A percentile compares a stretch with the other conserved stretches of the same genome.
These are phyloP conservation scores for Condylura cristata DNA, from an alignment of 2,113 vertebrate species.

Conservation along the genomic window DNA sequence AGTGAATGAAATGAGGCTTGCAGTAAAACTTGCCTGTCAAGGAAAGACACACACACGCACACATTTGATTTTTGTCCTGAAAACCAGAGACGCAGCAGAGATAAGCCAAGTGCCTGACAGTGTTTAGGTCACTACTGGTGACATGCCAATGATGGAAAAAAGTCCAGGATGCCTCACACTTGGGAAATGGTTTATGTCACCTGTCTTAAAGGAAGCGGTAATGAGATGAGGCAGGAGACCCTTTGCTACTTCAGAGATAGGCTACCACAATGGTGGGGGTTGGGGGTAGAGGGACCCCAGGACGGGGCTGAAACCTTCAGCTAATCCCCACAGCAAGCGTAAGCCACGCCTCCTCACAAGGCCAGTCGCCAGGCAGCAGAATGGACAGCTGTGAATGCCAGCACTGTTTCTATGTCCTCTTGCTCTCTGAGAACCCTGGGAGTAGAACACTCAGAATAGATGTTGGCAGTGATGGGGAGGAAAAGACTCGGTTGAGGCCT, in stretches of 20 bases:
- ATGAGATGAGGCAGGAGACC: background rate
- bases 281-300: accelerated
- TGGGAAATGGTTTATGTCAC: background rate
- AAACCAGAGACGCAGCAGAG: background rate
- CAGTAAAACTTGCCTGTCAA: slow-evolving; percentile 95
- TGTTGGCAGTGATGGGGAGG: background rate
- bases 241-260: background rate
- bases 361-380: background rate
- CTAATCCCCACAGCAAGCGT: background rate
- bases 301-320: background rate
- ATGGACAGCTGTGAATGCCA: background rate
- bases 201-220: background rate
- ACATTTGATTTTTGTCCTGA: background rate
- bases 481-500: background rate
- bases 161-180: background rate
- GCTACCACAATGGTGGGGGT: accelerated
- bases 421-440: background rate
- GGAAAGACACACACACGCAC: slow-evolving; percentile 22
- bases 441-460: background rate
- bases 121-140: background rate
- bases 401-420: background rate
- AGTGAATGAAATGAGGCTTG: slow-evolving; percentile 95
- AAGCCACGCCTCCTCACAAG: background rate
- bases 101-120: background rate
- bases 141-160: background rate